Evolutionary conservation across 2,888 invertebrate genomes (phyloP).

Genomic region (Galerucella pusilla): DNA sequence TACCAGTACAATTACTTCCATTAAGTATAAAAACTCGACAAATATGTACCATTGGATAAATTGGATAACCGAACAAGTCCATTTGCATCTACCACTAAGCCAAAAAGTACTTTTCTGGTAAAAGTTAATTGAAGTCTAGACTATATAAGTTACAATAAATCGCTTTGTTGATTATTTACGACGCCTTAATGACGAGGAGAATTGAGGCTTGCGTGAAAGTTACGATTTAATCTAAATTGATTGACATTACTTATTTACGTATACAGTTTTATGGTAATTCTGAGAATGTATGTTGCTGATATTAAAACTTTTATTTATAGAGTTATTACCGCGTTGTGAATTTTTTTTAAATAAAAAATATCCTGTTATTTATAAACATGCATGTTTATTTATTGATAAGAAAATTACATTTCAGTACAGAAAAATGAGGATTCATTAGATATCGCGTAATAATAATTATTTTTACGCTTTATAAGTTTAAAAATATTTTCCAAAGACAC

Average conservation of each 20-base stretch:
- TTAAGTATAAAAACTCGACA: background rate
- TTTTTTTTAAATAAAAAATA: background rate
- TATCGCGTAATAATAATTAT: too few species aligned
- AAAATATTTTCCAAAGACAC: too few species aligned
- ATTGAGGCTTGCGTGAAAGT: conserved; percentile 33
- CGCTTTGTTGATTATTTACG: conserved; percentile 33
- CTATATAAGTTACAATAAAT: conserved; percentile 31
- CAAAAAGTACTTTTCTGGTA: conserved; percentile 20
- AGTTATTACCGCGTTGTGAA: background rate
- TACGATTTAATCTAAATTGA: conserved; percentile 33
- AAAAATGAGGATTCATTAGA: too few species aligned
- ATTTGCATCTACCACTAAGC: background rate
- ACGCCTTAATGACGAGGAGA: conserved; percentile 32
- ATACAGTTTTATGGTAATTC: conserved; percentile 31
- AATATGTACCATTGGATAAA: background rate
- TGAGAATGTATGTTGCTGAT: conserved; percentile 5
- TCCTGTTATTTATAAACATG: background rate
- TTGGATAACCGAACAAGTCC: background rate
- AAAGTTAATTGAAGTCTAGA: conserved; percentile 31
- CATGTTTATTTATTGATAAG: too few species aligned
- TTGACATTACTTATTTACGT: conserved; percentile 34
- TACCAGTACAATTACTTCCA: too few species aligned
- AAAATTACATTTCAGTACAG: too few species aligned
- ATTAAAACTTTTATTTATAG: background rate
- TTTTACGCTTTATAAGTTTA: too few species aligned